phyloP scores from a whole-genome alignment of 2,888 invertebrate species.

The Callyntrura guangdongensis region DNA sequence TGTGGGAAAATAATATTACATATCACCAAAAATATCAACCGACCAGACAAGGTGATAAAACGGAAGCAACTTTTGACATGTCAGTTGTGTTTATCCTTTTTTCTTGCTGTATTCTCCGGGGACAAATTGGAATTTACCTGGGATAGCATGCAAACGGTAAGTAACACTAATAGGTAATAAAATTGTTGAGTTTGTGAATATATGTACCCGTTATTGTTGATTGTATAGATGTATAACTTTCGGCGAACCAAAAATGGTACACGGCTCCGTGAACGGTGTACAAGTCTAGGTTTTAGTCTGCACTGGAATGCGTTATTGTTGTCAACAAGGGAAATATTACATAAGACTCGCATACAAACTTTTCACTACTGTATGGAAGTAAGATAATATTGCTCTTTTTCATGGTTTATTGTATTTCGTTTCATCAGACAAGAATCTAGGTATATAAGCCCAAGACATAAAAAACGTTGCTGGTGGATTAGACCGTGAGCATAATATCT shows the following conservation, averaged over 20 bases:
- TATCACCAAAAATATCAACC: background rate
- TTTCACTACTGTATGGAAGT: background rate
- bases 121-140: constrained; percentile 61
- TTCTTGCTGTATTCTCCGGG: constrained; percentile 17
- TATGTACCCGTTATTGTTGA: background rate
- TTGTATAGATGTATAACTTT: background rate
- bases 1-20: constrained; percentile 14
- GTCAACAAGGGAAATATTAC: no score
- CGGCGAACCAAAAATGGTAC: background rate
- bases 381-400: background rate
- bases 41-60: background rate
- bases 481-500: constrained; percentile 14
- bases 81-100: constrained; percentile 45
- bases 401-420: background rate
- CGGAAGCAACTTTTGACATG: constrained; percentile 43
- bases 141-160: constrained; percentile 30
- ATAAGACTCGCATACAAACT: background rate
- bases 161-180: constrained; percentile 46
- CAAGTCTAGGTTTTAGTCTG: background rate
- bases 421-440: background rate
- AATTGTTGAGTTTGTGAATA: constrained; percentile 48
- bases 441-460: background rate
- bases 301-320: no score
- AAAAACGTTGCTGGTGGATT: background rate
- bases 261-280: background rate